Evolutionary conservation across 2,888 invertebrate species (phyloP), one percentile per base, ranked within the genome.

Genomic region (Drosophila sordidapex): DNA sequence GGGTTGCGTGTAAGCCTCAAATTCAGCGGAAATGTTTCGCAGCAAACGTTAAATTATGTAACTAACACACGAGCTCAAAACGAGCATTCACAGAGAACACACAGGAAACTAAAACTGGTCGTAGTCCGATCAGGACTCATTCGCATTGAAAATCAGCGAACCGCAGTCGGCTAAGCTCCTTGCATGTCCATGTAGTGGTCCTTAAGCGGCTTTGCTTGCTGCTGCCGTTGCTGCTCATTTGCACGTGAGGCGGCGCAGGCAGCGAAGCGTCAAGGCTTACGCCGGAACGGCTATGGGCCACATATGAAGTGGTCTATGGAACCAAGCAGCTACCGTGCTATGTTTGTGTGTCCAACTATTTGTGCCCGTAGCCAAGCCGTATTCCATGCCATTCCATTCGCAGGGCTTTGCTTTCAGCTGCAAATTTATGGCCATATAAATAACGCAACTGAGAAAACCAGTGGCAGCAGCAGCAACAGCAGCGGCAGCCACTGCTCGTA

Each of bases 1-100:
- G 40, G 40, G 49, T 74, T 83, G 85, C 85, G 85, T 86, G 85
- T 36, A 53, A 58, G 70, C 58, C 71, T 69, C 86, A 88, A 86
- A 86, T 86, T 86, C 87, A 86, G 85, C 88, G 88, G 85, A 86
- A 86, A 86, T 86, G 85, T 86, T 86, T 83, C 76, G 86, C 85
- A 83, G 74, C 80, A 76, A 88, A 83, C 78, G 88, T 64, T 88
- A 86, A 86, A 88, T 86, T 86, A 86, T 86, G 86, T 86, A 83
- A 82, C 88, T 76, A 83, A 82, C 79, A 71, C 15, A 38, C 56
- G 38, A 27, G n/a, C 18, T 4, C 18, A 56, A 8, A 25, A 77
- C 70, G 61, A 54, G 27, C 8, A 38, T 27, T 27, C 51, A 51
- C 49, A 18, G 21, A 4, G 46, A n/a, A 40, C 49, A 29, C 29